phyloP scores from a whole-genome alignment of 2,113 vertebrate genomes.

The Boulengerochromis microlepis region DNA sequence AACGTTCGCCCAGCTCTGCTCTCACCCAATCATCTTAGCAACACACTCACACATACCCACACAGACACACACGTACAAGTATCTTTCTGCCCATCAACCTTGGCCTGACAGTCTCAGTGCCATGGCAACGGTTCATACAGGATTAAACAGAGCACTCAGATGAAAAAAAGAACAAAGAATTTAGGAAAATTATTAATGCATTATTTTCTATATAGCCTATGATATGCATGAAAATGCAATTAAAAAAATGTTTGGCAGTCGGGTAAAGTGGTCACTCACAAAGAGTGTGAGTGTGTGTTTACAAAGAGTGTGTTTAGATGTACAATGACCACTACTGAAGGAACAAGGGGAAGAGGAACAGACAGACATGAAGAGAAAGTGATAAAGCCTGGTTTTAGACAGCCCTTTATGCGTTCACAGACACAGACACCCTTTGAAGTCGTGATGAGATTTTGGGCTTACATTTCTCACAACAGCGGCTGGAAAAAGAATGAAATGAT shows the following conservation, averaged over 20 bases:
- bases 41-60: background rate
- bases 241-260: background rate
- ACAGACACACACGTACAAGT: background rate
- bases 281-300: background rate
- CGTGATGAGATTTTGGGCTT: constrained; percentile 44
- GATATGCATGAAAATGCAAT: background rate
- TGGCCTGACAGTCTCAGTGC: constrained; percentile 25
- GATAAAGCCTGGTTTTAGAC: constrained; percentile 55
- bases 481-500: constrained; percentile 28
- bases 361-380: constrained; percentile 32
- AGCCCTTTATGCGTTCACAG: constrained; percentile 52
- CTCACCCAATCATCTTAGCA: constrained; percentile 25
- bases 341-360: background rate
- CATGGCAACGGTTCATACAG: constrained; percentile 37
- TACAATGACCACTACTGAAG: background rate
- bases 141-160: background rate
- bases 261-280: background rate
- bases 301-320: background rate
- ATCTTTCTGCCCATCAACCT: constrained; percentile 44
- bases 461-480: constrained; percentile 41
- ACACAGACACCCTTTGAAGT: constrained; percentile 59
- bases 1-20: constrained; percentile 9
- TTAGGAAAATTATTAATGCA: background rate
- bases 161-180: background rate
- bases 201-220: background rate